Percentiles rank a stretch among this genome's conserved stretches.
These are phyloP conservation scores for Trachelus troglodyta DNA, from an alignment of 2,888 invertebrate genomes.

Conservation along the genomic window DNA sequence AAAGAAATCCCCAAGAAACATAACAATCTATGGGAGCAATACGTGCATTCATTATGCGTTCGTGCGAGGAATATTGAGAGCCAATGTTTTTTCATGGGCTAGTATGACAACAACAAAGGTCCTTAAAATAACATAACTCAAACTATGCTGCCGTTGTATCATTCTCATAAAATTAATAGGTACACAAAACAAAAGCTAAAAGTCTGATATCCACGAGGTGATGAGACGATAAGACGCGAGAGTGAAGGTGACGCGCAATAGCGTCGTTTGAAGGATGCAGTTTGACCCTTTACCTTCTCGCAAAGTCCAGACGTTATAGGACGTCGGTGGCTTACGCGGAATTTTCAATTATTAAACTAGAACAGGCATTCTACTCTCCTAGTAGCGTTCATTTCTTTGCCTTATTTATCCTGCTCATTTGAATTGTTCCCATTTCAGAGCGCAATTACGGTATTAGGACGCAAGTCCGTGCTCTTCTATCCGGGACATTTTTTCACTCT, in stretches of 20 bases:
- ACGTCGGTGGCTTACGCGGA: conserved; percentile 13
- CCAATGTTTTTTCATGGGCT: not conserved
- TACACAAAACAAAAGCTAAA: not conserved
- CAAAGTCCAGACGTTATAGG: not conserved
- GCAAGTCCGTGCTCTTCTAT: not conserved
- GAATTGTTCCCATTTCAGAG: not conserved
- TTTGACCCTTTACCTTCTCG: not conserved
- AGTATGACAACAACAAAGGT: not conserved
- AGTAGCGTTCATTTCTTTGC: not conserved
- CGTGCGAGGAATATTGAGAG: not conserved
- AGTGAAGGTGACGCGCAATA: not conserved
- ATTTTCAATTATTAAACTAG: conserved; percentile 38
- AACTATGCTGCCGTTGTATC: not conserved
- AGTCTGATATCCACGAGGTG: not conserved
- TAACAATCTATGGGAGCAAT: not conserved
- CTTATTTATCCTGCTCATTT: not conserved
- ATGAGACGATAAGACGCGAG: not conserved
- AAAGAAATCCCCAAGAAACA: too few relatives aligned
- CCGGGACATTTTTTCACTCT: not conserved
- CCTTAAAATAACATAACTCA: not conserved
- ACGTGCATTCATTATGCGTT: not conserved
- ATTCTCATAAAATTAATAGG: not conserved
- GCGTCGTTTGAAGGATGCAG: not conserved
- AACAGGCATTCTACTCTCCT: conserved; percentile 11
- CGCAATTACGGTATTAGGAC: conserved; percentile 3